These are phyloP conservation scores for Asarcornis scutulata DNA, from an alignment of 2,113 vertebrate species.

Conservation along the genomic window DNA sequence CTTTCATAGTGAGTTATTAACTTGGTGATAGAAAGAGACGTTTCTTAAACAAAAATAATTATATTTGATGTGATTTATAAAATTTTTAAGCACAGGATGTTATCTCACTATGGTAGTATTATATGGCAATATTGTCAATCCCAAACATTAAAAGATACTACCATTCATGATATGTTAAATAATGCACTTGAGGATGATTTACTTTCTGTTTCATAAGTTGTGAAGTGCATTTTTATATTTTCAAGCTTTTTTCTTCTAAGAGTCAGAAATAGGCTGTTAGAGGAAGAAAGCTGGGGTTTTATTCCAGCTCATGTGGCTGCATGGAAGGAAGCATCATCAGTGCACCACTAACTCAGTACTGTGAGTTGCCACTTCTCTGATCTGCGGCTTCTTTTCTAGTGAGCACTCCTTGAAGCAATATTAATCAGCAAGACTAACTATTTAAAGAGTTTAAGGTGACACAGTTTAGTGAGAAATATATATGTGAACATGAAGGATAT, in stretches of 20 bases:
- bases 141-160: background rate
- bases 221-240: background rate
- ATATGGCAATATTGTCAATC: background rate
- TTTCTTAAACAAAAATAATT: conserved; percentile 35
- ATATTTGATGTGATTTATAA: background rate
- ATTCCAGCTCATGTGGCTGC: background rate
- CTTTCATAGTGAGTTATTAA: conserved; percentile 15
- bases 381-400: background rate
- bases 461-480: background rate
- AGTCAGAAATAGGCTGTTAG: background rate
- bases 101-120: background rate
- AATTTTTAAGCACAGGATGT: background rate
- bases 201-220: background rate
- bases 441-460: background rate
- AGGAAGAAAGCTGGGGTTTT: background rate
- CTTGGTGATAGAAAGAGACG: background rate
- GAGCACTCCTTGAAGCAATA: background rate
- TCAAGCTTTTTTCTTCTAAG: background rate
- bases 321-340: background rate
- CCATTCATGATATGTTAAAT: background rate
- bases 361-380: background rate
- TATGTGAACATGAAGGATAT: background rate
- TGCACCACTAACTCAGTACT: background rate
- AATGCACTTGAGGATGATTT: background rate
- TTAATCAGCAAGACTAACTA: background rate